phyloP scores from a whole-genome alignment of 2,888 invertebrate genomes.

The Ophioninae sp. region DNA sequence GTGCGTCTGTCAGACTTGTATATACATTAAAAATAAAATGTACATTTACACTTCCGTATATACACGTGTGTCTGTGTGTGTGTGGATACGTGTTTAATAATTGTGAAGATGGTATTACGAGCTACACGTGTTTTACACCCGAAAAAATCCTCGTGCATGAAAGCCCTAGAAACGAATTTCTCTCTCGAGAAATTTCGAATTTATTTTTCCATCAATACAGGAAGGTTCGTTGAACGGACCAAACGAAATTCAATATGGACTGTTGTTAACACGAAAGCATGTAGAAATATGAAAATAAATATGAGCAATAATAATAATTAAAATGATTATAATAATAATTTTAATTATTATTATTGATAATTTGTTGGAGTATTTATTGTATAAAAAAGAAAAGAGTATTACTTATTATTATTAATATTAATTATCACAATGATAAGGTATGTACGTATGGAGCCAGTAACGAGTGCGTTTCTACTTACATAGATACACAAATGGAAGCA shows the following conservation, averaged over 20 bases:
- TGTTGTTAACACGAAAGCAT: background rate
- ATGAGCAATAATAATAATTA: too few species aligned
- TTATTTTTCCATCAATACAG: background rate
- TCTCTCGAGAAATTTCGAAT: background rate
- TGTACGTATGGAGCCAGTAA: too few species aligned
- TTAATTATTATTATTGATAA: too few species aligned
- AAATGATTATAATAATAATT: too few species aligned
- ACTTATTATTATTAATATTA: too few species aligned
- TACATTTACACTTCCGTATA: background rate
- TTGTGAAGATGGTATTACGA: background rate
- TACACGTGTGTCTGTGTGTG: background rate
- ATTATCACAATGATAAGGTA: too few species aligned
- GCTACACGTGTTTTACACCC: background rate
- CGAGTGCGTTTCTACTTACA: too few species aligned
- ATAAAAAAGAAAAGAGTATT: too few species aligned
- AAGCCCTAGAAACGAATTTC: background rate
- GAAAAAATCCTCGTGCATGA: background rate
- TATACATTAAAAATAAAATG: background rate
- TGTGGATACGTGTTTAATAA: background rate
- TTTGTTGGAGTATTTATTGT: too few species aligned
- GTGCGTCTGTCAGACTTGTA: background rate
- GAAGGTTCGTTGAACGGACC: background rate
- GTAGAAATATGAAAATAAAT: too few species aligned
- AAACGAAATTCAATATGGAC: background rate
- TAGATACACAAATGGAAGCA: conserved; percentile 29